Evolutionary conservation across 2,113 vertebrate species (phyloP), one percentile per base, ranked within the genome.

Genomic region (Macaca nemestrina): DNA sequence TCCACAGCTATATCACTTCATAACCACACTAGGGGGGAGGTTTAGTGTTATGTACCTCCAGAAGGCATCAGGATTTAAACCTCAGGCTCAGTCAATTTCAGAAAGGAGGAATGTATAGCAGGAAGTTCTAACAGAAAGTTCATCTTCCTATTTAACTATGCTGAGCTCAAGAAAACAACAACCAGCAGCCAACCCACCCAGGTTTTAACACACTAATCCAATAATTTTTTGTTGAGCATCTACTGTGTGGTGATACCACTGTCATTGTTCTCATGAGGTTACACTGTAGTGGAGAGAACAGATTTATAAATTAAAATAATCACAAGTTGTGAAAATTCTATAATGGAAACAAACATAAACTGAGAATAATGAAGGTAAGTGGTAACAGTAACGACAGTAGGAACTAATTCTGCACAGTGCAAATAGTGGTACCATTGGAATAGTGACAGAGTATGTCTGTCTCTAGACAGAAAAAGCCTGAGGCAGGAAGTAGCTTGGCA

Each of bases 61-160:
- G 52, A n/a, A 95, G 40, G 30, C n/a, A 96, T 85, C 8, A 93
- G 43, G 68, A 82, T 73, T 97, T 96, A 64, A 68, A 93, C 25
- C n/a, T 93, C 35, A 93, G 59, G 73, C 32, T 90, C 13, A 81
- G 11, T 27, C 67, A 93, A 88, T 86, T 80, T 59, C 25, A 57
- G 78, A 88, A 91, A 95, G 83, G 70, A 82, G 30, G 25, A 94
- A 79, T 78, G 10, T 32, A 40, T 90, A 90, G 70, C 17, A 95
- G 22, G 38, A 87, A 64, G 70, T 30, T 67, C 30, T 72, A 88
- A 80, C 6, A 70, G 17, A 52, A 91, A 82, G 78, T 12, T 17
- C 70, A 45, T 93, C 43, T 92, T 96, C 43, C 57, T 78, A 18
- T 43, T 78, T 96, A 84, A 78, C 68, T 76, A 48, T 76, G 50